Evolutionary conservation across 2,888 invertebrate species (phyloP).

Genomic region (Malthinus seriepunctatus): DNA sequence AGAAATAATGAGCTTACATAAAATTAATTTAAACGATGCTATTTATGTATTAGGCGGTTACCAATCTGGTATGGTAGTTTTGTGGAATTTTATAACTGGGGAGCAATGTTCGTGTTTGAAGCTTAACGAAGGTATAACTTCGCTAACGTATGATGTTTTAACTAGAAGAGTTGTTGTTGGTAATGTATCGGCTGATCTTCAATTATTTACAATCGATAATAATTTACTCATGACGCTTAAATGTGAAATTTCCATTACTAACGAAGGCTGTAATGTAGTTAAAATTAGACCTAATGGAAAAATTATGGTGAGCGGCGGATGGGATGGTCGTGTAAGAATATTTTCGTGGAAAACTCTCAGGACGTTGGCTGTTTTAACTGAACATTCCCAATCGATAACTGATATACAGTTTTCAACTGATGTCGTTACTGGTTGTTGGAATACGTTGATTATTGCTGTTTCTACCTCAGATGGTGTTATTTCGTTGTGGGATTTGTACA

Average conservation of each 20-base stretch:
- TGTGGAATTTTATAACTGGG: slow-evolving; percentile 72
- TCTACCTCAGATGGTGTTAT: slow-evolving; percentile 76
- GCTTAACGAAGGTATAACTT: slow-evolving; percentile 68
- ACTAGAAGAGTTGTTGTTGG: slow-evolving; percentile 71
- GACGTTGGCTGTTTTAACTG: slow-evolving; percentile 71
- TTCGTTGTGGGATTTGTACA: slow-evolving; percentile 81
- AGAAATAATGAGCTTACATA: slow-evolving; percentile 63
- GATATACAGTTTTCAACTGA: slow-evolving; percentile 72
- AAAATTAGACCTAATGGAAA: slow-evolving; percentile 70
- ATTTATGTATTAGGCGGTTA: slow-evolving; percentile 69
- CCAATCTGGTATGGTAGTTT: slow-evolving; percentile 71
- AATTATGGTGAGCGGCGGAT: slow-evolving; percentile 74
- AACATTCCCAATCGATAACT: slow-evolving; percentile 72
- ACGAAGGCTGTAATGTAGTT: slow-evolving; percentile 72
- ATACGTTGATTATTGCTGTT: slow-evolving; percentile 77
- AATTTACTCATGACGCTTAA: slow-evolving; percentile 62
- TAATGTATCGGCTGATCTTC: slow-evolving; percentile 64
- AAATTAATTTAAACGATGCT: slow-evolving; percentile 55
- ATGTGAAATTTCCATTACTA: slow-evolving; percentile 68
- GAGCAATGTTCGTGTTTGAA: slow-evolving; percentile 61
- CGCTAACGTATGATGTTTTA: slow-evolving; percentile 70
- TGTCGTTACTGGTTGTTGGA: slow-evolving; percentile 66
- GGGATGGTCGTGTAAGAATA: slow-evolving; percentile 76
- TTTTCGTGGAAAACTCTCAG: slow-evolving; percentile 79
- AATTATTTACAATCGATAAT: slow-evolving; percentile 59